These are phyloP conservation scores for Ovis aries DNA, from an alignment of 2,113 vertebrate genomes.

Conservation along the genomic window ARS-UI_Ramb_v3.0 NC_056064.1:59515501-59516000, in stretches of 20 bases:
- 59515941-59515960: neutral
- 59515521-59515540: neutral
- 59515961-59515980: neutral
- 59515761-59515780: neutral
- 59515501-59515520: neutral
- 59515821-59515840: neutral
- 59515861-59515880: neutral
- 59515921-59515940: neutral
- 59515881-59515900: neutral
- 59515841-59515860: neutral
- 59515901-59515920: neutral
- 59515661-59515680: neutral
- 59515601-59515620: neutral
- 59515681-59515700: neutral
- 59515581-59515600: neutral
- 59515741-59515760: fast-evolving
- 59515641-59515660: neutral
- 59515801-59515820: neutral
- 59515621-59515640: neutral
- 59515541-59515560: neutral
- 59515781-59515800: neutral
- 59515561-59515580: neutral
- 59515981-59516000: neutral
- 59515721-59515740: neutral
- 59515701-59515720: neutral